These are phyloP conservation scores for Drosophila teissieri DNA, from an alignment of 1,140 invertebrate genomes.

Conservation along the genomic window DNA sequence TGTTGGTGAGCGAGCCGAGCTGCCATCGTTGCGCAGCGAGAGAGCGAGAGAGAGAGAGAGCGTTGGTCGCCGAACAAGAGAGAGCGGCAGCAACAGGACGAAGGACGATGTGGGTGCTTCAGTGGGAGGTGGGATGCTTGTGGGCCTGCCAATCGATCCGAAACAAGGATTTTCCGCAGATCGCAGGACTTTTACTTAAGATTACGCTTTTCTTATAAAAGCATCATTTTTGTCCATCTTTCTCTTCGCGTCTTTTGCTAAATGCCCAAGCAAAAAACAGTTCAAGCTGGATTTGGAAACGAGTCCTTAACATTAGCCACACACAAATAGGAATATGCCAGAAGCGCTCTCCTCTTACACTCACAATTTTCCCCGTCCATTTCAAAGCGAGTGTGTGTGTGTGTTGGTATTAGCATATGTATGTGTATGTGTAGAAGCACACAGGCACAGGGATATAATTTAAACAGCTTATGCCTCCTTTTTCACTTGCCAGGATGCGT, in stretches of 20 bases:
- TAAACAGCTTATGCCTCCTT: constrained; percentile 10
- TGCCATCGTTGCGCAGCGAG: constrained; percentile 62
- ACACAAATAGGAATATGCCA: constrained; percentile 20
- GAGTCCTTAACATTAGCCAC: constrained; percentile 32
- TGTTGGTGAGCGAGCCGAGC: constrained; percentile 51
- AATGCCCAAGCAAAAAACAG: constrained; percentile 1
- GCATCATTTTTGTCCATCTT: neutral
- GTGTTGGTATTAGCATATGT: constrained; percentile 9
- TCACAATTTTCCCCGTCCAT: constrained; percentile 14
- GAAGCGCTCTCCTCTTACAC: constrained; percentile 28
- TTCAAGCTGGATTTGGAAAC: neutral
- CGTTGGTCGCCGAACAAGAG: constrained; percentile 7
- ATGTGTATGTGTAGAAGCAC: neutral
- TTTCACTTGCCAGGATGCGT: constrained; percentile 10
- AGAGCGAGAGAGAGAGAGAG: constrained; percentile 42
- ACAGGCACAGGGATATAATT: constrained; percentile 20
- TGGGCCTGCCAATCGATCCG: neutral
- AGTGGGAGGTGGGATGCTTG: constrained; percentile 39
- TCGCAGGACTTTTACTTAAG: neutral
- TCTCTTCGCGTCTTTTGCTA: neutral
- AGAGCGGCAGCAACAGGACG: constrained; percentile 24
- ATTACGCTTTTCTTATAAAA: neutral
- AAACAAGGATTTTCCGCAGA: constrained; percentile 6
- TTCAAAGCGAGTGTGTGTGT: neutral
- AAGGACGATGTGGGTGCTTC: constrained; percentile 45